Evolutionary conservation across 2,888 invertebrate genomes (phyloP).

Genomic region (Drosophila suboccidentalis): DNA sequence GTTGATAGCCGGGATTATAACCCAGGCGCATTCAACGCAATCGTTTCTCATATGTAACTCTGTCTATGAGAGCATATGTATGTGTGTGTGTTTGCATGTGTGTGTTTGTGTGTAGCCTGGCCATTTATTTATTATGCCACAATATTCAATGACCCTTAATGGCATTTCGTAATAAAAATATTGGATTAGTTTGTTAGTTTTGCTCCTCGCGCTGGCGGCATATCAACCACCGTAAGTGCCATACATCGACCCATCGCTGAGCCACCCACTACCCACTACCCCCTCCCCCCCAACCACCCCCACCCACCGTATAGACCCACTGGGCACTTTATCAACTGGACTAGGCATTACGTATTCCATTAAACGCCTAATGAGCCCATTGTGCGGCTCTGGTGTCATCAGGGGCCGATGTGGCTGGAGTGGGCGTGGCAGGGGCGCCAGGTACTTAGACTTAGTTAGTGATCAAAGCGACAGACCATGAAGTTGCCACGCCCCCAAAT

Average conservation of each 20-base stretch:
- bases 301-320: constrained; percentile 10
- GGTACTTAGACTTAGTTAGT: constrained; percentile 57
- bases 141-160: constrained; percentile 82
- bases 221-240: constrained; percentile 48
- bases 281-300: background rate
- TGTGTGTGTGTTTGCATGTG: constrained; percentile 18
- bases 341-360: constrained; percentile 74
- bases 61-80: constrained; percentile 8
- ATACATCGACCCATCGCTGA: constrained; percentile 8
- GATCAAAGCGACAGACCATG: constrained; percentile 44
- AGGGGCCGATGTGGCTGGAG: constrained; percentile 28
- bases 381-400: constrained; percentile 60
- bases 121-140: constrained; percentile 80
- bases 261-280: constrained; percentile 25
- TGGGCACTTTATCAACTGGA: constrained; percentile 71
- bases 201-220: constrained; percentile 34
- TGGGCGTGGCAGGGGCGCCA: constrained; percentile 38
- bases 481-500: constrained; percentile 23
- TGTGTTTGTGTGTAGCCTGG: constrained; percentile 35
- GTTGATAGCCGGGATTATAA: constrained; percentile 78
- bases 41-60: constrained; percentile 26
- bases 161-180: constrained; percentile 82
- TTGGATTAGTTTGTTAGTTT: constrained; percentile 82
- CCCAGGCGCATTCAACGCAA: constrained; percentile 32
- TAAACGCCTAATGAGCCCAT: constrained; percentile 79